These are phyloP conservation scores for Buphagus erythrorhynchus DNA, from an alignment of 2,797 vertebrate species.

Conservation along the genomic window DNA sequence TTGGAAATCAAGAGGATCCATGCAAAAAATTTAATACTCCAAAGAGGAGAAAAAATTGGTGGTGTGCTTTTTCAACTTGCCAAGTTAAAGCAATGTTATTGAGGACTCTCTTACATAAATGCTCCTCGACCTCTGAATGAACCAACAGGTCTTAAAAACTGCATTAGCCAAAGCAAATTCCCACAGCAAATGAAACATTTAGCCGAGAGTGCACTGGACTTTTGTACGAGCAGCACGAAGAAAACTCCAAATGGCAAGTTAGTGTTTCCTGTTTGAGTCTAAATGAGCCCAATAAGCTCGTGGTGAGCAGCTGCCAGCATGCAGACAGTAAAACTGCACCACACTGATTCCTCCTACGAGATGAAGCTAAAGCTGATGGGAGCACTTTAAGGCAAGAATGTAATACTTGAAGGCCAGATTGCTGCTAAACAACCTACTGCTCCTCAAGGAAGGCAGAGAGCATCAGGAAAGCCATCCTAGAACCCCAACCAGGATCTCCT, in stretches of 20 bases:
- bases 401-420: neutral
- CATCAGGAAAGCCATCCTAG: neutral
- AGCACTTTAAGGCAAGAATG: neutral
- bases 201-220: neutral
- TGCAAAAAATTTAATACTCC: slow-evolving; percentile 42
- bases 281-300: neutral
- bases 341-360: neutral
- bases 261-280: neutral
- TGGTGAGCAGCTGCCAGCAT: neutral
- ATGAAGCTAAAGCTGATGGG: neutral
- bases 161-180: slow-evolving; percentile 71
- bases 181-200: slow-evolving; percentile 65
- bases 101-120: slow-evolving; percentile 71
- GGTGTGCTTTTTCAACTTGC: slow-evolving; percentile 3
- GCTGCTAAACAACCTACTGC: neutral
- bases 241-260: neutral
- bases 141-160: slow-evolving; percentile 78
- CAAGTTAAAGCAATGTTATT: slow-evolving; percentile 73
- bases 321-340: neutral
- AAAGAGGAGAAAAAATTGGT: slow-evolving; percentile 48
- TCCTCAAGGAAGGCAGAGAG: neutral
- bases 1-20: slow-evolving; percentile 46
- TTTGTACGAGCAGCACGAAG: neutral
- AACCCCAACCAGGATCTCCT: neutral
- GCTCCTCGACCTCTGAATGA: slow-evolving; percentile 75